These are phyloP conservation scores for Dasysyrphus tricinctus DNA, from an alignment of 2,888 invertebrate species.

Conservation along the genomic window DNA sequence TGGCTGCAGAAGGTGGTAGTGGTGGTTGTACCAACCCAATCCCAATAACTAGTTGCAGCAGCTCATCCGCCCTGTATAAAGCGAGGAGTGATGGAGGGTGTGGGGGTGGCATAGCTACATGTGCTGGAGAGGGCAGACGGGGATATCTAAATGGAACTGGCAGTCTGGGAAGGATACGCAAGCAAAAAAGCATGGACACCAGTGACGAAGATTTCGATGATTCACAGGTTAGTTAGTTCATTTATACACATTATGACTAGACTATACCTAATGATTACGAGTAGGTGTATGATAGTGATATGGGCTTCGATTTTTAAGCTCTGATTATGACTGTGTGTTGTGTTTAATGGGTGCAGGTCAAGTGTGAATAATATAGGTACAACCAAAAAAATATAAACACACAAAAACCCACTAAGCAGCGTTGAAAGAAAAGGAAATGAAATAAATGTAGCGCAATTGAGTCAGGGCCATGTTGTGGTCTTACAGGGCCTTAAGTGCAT, in stretches of 20 bases:
- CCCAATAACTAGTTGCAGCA: conserved; percentile 74
- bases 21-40: conserved; percentile 71
- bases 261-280: conserved; percentile 6
- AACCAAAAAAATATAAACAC: background rate
- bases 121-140: conserved; percentile 58
- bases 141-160: conserved; percentile 82
- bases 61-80: conserved; percentile 68
- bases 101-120: conserved; percentile 67
- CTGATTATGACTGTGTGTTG: background rate
- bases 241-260: conserved; percentile 48
- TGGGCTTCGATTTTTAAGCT: conserved; percentile 40
- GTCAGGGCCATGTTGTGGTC: background rate
- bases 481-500: background rate
- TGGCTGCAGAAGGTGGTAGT: conserved; percentile 71
- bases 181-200: conserved; percentile 80
- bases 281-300: background rate
- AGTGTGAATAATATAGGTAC: conserved; percentile 35
- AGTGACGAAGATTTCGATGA: conserved; percentile 85
- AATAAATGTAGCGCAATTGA: conserved; percentile 19
- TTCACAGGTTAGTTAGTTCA: conserved; percentile 84
- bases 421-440: conserved; percentile 32
- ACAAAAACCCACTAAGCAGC: conserved; percentile 17
- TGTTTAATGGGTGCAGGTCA: conserved; percentile 41
- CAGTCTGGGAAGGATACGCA: conserved; percentile 81
- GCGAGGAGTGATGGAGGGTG: conserved; percentile 69